phyloP scores from a whole-genome alignment of 1,140 invertebrate genomes.

The Drosophila takahashii region DNA sequence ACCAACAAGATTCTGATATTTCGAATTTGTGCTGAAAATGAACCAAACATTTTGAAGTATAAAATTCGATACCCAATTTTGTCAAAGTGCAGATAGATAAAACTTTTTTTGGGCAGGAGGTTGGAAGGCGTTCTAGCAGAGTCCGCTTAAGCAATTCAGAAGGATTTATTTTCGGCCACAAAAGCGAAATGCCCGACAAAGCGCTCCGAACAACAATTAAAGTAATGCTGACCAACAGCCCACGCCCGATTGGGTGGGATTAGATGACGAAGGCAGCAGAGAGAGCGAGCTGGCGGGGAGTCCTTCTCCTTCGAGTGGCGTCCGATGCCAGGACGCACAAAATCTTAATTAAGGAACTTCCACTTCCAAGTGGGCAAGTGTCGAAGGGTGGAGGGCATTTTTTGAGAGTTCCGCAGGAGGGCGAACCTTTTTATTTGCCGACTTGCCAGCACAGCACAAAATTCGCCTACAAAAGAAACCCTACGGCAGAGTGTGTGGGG shows the following conservation, averaged over 20 bases:
- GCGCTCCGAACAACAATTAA: constrained; percentile 78
- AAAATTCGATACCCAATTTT: not conserved
- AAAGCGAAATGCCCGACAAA: constrained; percentile 75
- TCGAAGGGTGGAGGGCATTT: constrained; percentile 38
- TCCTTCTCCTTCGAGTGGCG: constrained; percentile 24
- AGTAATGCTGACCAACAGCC: constrained; percentile 80
- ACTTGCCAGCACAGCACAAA: constrained; percentile 68
- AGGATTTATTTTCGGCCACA: constrained; percentile 81
- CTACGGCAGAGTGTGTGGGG: not conserved
- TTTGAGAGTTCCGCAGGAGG: constrained; percentile 35
- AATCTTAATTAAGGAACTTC: constrained; percentile 83
- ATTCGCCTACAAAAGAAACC: constrained; percentile 65
- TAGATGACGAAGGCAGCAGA: constrained; percentile 20
- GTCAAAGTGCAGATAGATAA: constrained; percentile 17
- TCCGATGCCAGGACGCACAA: constrained; percentile 67
- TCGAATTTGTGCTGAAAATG: not conserved
- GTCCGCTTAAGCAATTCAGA: constrained; percentile 77
- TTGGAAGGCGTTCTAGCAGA: constrained; percentile 69
- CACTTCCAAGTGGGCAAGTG: constrained; percentile 79
- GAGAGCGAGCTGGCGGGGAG: constrained; percentile 1
- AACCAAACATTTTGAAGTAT: not conserved
- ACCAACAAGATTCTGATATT: too few species aligned
- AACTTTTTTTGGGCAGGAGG: not conserved
- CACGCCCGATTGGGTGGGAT: constrained; percentile 52
- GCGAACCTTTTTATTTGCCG: constrained; percentile 53